phyloP scores from a whole-genome alignment of 2,113 vertebrate genomes.

The Tretioscincus oriximinensis region DNA sequence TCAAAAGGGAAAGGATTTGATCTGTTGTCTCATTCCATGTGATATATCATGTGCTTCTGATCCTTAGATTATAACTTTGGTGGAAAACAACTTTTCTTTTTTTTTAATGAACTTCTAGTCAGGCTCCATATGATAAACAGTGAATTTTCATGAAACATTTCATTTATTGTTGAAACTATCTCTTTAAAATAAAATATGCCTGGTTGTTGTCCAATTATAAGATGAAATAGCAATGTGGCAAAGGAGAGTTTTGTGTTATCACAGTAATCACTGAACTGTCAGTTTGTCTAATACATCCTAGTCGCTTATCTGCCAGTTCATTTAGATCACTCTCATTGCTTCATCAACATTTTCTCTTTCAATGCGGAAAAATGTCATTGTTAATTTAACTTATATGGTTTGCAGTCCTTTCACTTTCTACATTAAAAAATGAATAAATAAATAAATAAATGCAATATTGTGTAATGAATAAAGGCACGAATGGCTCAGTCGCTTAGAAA shows the following conservation, averaged over 20 bases:
- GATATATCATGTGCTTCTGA: too few relatives aligned
- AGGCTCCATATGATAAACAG: too few relatives aligned
- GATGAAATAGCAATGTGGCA: background rate
- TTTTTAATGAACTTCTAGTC: too few relatives aligned
- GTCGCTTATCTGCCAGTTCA: background rate
- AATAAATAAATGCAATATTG: background rate
- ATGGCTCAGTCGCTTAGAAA: too few relatives aligned
- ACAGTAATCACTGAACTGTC: background rate
- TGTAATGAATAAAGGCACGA: background rate
- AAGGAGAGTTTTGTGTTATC: background rate
- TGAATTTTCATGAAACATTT: too few relatives aligned
- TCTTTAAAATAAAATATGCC: background rate
- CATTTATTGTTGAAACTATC: too few relatives aligned
- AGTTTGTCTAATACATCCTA: background rate
- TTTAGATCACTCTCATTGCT: constrained; percentile 5
- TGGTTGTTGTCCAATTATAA: background rate
- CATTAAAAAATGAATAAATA: too few relatives aligned
- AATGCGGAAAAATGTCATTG: background rate
- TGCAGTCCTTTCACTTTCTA: background rate
- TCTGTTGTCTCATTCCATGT: too few relatives aligned
- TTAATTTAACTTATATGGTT: background rate
- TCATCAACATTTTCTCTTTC: constrained; percentile 6
- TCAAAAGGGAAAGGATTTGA: too few relatives aligned
- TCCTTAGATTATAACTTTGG: too few relatives aligned
- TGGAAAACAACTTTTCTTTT: too few relatives aligned